These are phyloP conservation scores for Himalopsyche kuldschensis DNA, from an alignment of 2,888 invertebrate species.

Conservation along the genomic window DNA sequence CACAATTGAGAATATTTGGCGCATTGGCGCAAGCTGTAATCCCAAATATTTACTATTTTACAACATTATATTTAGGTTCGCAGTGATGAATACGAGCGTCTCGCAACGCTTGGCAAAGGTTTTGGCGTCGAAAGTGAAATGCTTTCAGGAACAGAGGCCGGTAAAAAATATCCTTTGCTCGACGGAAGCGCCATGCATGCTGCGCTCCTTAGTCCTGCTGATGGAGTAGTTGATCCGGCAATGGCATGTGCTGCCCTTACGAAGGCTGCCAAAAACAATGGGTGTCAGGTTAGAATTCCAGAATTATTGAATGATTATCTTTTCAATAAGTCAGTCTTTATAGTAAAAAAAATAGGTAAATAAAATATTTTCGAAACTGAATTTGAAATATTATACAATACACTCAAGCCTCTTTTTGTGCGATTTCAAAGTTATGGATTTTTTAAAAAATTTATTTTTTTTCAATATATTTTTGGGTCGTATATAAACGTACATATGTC, in stretches of 20 bases:
- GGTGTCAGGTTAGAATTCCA: conserved; percentile 63
- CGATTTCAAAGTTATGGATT: too few species aligned
- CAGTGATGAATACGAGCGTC: conserved; percentile 79
- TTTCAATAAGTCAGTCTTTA: neutral
- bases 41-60: too few species aligned
- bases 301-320: neutral
- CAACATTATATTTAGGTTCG: too few species aligned
- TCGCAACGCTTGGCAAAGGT: conserved; percentile 78
- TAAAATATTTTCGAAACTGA: neutral
- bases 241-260: conserved; percentile 77
- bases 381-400: too few species aligned
- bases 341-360: neutral
- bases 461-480: too few species aligned
- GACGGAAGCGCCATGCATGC: conserved; percentile 75
- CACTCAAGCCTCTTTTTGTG: too few species aligned
- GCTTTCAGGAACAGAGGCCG: conserved; percentile 71
- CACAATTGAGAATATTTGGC: too few species aligned
- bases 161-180: conserved; percentile 75
- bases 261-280: conserved; percentile 70
- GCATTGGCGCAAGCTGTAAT: too few species aligned
- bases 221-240: conserved; percentile 84
- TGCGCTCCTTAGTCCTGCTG: conserved; percentile 76
- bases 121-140: conserved; percentile 77
- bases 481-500: too few species aligned
- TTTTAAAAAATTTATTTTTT: too few species aligned